These are phyloP conservation scores for Sinopyrophorus schimmeli DNA, from an alignment of 2,888 invertebrate species.

Conservation along the genomic window DNA sequence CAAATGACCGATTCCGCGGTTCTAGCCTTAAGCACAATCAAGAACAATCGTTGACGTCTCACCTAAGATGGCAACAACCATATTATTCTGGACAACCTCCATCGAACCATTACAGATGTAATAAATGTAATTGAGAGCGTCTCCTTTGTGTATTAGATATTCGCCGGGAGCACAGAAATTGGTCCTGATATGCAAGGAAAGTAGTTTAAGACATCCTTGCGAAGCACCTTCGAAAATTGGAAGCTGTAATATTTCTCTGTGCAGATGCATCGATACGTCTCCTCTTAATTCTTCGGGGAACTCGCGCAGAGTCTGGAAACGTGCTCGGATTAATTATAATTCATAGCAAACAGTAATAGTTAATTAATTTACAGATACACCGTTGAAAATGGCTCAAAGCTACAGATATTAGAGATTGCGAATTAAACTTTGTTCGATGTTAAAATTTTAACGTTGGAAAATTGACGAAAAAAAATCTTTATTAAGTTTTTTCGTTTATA, in stretches of 20 bases:
- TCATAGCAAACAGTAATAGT: no score
- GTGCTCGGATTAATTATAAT: slow-evolving; percentile 5
- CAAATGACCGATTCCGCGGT: no score
- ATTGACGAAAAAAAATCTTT: no score
- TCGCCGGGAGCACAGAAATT: slow-evolving; percentile 97
- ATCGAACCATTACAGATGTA: slow-evolving; percentile 96
- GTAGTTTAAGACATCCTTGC: slow-evolving; percentile 89
- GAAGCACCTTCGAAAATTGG: slow-evolving; percentile 95
- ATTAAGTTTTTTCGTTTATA: no score
- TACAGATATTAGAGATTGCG: no score
- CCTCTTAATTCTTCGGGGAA: slow-evolving; percentile 95
- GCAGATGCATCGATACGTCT: slow-evolving; percentile 94
- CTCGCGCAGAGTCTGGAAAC: slow-evolving; percentile 92
- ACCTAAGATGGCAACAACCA: slow-evolving; percentile 97
- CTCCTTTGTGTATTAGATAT: slow-evolving; percentile 91
- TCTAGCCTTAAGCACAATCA: no score
- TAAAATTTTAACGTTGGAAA: no score
- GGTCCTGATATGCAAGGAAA: slow-evolving; percentile 89
- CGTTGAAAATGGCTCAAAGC: no score
- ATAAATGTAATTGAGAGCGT: slow-evolving; percentile 90
- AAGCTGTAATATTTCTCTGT: slow-evolving; percentile 89
- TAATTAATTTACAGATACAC: no score
- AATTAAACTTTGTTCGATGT: no score
- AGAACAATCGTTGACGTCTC: slow-evolving; percentile 50
- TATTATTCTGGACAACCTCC: slow-evolving; percentile 95